These are phyloP conservation scores for Venustoraphidia nigricollis DNA, from an alignment of 2,888 invertebrate genomes.

Conservation along the genomic window DNA sequence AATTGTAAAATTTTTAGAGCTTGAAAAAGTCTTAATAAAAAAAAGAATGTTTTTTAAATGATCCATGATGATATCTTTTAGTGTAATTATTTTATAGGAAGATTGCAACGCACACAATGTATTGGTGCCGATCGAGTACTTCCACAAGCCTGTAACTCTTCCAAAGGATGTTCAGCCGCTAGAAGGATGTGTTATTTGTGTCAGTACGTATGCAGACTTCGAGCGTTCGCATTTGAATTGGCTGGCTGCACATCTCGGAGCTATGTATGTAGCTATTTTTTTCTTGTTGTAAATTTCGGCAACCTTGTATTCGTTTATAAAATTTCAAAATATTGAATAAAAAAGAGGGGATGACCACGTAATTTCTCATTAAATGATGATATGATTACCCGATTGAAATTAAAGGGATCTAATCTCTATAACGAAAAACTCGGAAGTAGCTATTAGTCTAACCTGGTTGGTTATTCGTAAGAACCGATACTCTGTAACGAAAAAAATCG, in stretches of 20 bases:
- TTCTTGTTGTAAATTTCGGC: background rate
- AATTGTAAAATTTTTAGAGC: too few relatives aligned
- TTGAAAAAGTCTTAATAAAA: too few relatives aligned
- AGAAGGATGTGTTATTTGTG: conserved; percentile 54
- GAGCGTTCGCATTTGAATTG: conserved; percentile 60
- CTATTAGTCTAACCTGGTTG: too few relatives aligned
- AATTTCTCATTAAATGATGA: too few relatives aligned
- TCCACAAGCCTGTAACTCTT: conserved; percentile 48
- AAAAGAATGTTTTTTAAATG: background rate
- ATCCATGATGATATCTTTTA: background rate
- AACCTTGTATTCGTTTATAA: too few relatives aligned
- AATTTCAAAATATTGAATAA: too few relatives aligned
- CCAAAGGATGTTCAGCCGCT: conserved; percentile 34
- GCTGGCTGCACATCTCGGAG: conserved; percentile 57
- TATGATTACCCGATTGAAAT: background rate
- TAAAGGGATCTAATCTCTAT: background rate
- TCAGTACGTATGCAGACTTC: conserved; percentile 58
- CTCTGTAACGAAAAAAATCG: too few relatives aligned
- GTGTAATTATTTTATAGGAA: conserved; percentile 40
- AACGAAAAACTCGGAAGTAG: too few relatives aligned
- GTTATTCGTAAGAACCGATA: too few relatives aligned
- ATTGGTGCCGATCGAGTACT: conserved; percentile 49
- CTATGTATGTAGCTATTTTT: conserved; percentile 33
- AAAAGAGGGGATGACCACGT: too few relatives aligned
- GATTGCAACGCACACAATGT: conserved; percentile 45